Percentiles rank a stretch among this genome's conserved stretches.
Conservation (phyloP, 37 sponge, comb jelly and placozoan genomes). For the Haliclona indistincta region DNA sequence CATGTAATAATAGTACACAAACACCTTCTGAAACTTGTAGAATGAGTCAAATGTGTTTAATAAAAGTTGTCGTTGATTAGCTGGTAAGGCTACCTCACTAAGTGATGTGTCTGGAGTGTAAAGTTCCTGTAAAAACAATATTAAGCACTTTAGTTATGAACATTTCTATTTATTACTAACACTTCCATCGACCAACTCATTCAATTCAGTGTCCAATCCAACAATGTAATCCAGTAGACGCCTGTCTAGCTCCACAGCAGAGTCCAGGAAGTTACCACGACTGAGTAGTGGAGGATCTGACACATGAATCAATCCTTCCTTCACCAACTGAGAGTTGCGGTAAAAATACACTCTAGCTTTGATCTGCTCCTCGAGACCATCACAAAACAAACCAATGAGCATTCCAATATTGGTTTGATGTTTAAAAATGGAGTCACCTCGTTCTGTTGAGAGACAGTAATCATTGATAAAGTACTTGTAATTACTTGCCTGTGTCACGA, state of each 20-base stretch:
- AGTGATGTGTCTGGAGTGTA: constrained; percentile 60
- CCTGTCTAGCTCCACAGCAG: constrained; percentile 58
- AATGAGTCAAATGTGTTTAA: constrained; percentile 66
- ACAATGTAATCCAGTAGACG: constrained; percentile 77
- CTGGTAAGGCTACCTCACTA: constrained; percentile 54
- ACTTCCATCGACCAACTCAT: constrained; percentile 77
- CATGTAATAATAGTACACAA: not conserved
- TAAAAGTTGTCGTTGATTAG: constrained; percentile 43
- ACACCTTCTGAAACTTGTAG: constrained; percentile 65
- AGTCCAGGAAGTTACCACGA: constrained; percentile 62
- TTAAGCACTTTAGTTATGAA: not conserved
- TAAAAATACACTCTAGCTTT: constrained; percentile 63
- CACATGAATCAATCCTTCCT: constrained; percentile 52
- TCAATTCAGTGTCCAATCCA: constrained; percentile 76
- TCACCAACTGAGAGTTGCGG: constrained; percentile 65
- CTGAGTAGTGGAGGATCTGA: constrained; percentile 52
- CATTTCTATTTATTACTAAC: constrained; percentile 13
- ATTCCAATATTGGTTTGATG: constrained; percentile 52
- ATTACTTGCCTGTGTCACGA: constrained; percentile 32
- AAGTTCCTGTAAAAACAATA: constrained; percentile 33
- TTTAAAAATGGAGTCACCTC: constrained; percentile 23
- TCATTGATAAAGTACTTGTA: not conserved
- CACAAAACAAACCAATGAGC: constrained; percentile 63
- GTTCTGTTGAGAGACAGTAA: not conserved
- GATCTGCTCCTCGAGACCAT: constrained; percentile 61